Evolutionary conservation across 2,888 invertebrate genomes (phyloP).

Genomic region (Sminthurides aquaticus): DNA sequence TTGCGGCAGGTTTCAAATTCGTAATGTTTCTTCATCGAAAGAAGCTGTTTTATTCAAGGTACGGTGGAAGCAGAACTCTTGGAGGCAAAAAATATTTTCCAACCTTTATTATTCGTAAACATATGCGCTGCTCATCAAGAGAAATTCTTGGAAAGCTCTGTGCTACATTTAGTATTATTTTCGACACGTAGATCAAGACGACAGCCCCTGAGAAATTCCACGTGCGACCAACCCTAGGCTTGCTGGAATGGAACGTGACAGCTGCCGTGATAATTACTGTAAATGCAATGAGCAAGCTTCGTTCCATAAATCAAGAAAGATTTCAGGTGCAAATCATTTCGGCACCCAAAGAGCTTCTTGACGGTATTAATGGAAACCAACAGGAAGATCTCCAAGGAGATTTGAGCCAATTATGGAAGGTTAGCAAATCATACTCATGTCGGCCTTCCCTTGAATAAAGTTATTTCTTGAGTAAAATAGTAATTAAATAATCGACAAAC

Average conservation of each 20-base stretch:
- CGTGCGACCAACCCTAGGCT: slow-evolving; percentile 80
- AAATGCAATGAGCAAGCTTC: slow-evolving; percentile 61
- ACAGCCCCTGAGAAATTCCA: slow-evolving; percentile 92
- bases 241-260: slow-evolving; percentile 58
- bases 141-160: too few species aligned
- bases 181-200: slow-evolving; percentile 67
- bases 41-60: slow-evolving; percentile 39
- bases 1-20: slow-evolving; percentile 28
- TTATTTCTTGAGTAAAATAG: too few species aligned
- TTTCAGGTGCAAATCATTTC: slow-evolving; percentile 59
- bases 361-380: slow-evolving; percentile 15
- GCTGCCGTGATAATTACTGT: slow-evolving; percentile 65
- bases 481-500: too few species aligned
- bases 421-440: slow-evolving; percentile 6
- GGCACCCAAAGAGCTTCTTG: slow-evolving; percentile 27
- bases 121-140: too few species aligned
- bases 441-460: too few species aligned
- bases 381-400: slow-evolving; percentile 15
- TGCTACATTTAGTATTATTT: not conserved
- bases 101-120: too few species aligned
- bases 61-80: slow-evolving; percentile 15
- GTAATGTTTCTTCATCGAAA: slow-evolving; percentile 33
- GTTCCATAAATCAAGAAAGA: slow-evolving; percentile 55
- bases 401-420: slow-evolving; percentile 24
- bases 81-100: too few species aligned